Base-by-base conservation (phyloP, 2,113 vertebrate species). In the Etia nguti region DNA sequence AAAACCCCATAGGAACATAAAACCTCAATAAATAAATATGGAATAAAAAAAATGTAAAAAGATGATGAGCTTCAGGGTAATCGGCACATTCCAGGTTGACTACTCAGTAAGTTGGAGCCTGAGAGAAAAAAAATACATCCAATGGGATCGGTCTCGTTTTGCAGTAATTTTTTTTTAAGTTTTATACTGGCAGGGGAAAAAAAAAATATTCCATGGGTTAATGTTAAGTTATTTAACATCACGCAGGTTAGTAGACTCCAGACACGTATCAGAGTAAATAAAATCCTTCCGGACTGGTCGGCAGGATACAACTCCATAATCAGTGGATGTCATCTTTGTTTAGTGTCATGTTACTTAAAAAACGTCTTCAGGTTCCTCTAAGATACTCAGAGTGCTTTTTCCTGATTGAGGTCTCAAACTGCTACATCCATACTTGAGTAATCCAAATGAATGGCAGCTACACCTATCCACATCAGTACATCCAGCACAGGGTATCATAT, bases 351-450 rank as follows among this genome's bases (percentile, higher is more conserved):
- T 81, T 79, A 80, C 57, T 83, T 82, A 26, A 73, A 73, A 75
- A 75, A 75, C 20, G 65, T 89, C 89, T 90, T 92, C 38, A n/a
- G 73, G 73, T 84, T 77, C 65, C 57, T 87, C 20, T 41, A 38
- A 55, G 43, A 77, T 70, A 80, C 73, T 87, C 50, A 48, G 34
- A 85, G 60, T 38, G 34, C 20, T 90, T 85, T 90, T 91, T 93
- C 62, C 85, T 93, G 55, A 83, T 55, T 59, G 85, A 87, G 56
- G 75, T 82, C 82, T 92, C 83, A 90, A 86, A 83, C 92, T 68
- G 93, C 91, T 95, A 95, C 88, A 96, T 96, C 95, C 96, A 95
- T 81, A 84, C 22, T 88, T 48, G 81, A 90, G 88, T 96, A 96
- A 95, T 96, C 96, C 96, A 92, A 88, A 93, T 84, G 36, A 89